phyloP scores from a whole-genome alignment of 2,888 invertebrate genomes.

The Agonopterix subpropinquella region DNA sequence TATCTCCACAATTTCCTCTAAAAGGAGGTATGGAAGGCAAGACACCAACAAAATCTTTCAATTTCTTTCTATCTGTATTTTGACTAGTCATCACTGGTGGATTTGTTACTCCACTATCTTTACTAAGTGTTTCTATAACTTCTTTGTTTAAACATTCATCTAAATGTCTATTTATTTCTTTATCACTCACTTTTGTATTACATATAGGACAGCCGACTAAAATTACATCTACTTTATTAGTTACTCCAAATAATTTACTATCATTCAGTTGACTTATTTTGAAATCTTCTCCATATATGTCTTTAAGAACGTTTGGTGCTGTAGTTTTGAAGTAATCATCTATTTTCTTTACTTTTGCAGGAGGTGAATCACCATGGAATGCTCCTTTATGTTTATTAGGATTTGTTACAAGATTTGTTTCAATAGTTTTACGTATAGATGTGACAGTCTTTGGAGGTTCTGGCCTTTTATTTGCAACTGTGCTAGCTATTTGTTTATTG shows the following conservation, averaged over 20 bases:
- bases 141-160: constrained; percentile 65
- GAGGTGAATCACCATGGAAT: constrained; percentile 27
- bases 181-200: constrained; percentile 34
- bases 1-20: background rate
- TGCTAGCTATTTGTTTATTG: constrained; percentile 23
- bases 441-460: background rate
- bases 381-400: constrained; percentile 34
- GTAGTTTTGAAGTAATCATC: constrained; percentile 56
- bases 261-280: constrained; percentile 30
- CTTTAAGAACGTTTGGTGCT: constrained; percentile 46
- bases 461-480: background rate
- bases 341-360: constrained; percentile 54
- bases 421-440: background rate
- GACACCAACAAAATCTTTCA: constrained; percentile 7
- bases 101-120: constrained; percentile 12
- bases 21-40: constrained; percentile 2
- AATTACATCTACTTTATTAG: constrained; percentile 13
- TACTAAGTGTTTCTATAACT: constrained; percentile 37
- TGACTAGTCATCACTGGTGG: constrained; percentile 10
- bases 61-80: constrained; percentile 2
- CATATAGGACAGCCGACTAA: constrained; percentile 71
- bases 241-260: constrained; percentile 34
- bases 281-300: constrained; percentile 58
- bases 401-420: constrained; percentile 11
- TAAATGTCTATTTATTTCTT: constrained; percentile 57